A percentile compares a stretch with the other conserved stretches of the same genome.
phyloP scores from a whole-genome alignment of 1,140 invertebrate species.

The Drosophila suzukii region DNA sequence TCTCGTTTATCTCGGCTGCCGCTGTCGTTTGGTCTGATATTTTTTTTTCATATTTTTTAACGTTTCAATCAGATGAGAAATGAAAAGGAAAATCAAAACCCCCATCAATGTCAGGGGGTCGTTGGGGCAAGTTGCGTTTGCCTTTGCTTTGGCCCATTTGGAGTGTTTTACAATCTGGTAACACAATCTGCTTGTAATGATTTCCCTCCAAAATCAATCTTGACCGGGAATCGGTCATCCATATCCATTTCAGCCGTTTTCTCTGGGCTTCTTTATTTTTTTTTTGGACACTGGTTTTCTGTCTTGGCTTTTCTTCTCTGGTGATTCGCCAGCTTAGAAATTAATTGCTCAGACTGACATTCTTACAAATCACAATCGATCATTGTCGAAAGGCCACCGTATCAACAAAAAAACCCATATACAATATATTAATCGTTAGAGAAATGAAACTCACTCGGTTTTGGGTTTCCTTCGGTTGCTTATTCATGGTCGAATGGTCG shows the following conservation, averaged over 20 bases:
- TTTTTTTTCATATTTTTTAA: conserved; percentile 69
- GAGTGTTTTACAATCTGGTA: conserved; percentile 75
- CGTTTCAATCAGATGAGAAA: conserved; percentile 79
- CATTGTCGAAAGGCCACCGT: conserved; percentile 57
- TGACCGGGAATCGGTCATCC: conserved; percentile 47
- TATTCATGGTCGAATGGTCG: conserved; percentile 39
- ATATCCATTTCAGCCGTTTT: conserved; percentile 69
- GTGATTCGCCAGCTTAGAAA: conserved; percentile 50
- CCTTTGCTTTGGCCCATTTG: conserved; percentile 24
- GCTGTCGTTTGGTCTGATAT: conserved; percentile 11
- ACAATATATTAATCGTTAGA: conserved; percentile 51
- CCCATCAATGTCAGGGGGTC: conserved; percentile 70
- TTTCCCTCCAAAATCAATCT: conserved; percentile 63
- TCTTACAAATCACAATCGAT: conserved; percentile 78
- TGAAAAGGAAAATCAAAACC: conserved; percentile 77
- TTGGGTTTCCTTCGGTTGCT: conserved; percentile 9
- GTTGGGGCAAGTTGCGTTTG: conserved; percentile 4
- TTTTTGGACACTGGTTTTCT: conserved; percentile 1
- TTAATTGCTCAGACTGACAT: conserved; percentile 58
- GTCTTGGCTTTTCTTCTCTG: conserved; percentile 7
- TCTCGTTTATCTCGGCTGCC: conserved; percentile 22
- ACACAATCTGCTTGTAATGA: conserved; percentile 69
- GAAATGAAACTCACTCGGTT: conserved; percentile 34
- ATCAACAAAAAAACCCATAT: conserved; percentile 11
- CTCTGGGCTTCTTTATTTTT: neutral